Conservation (phyloP, 2,888 invertebrate genomes). For the Zonitis immaculata region DNA sequence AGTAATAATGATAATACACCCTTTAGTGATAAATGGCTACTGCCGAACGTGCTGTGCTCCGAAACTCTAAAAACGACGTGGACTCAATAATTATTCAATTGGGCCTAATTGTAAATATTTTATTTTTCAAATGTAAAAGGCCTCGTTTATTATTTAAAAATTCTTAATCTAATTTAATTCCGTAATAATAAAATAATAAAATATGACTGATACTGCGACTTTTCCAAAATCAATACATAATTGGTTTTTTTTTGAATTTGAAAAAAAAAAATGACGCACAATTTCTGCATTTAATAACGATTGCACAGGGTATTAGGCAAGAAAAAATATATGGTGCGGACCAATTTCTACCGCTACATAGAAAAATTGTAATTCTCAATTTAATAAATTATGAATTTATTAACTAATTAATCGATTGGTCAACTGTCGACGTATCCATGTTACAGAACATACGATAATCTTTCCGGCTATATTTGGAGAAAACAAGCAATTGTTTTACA, state of each 20-base stretch:
- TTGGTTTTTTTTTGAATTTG: too few species aligned
- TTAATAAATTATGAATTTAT: too few species aligned
- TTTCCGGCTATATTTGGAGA: too few species aligned
- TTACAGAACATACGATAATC: too few species aligned
- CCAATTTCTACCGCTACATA: too few species aligned
- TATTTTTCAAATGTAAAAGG: conserved; percentile 16
- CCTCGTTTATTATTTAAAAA: conserved; percentile 1
- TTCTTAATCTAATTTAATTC: neutral
- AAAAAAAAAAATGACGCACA: conserved; percentile 10
- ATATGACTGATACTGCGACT: conserved; percentile 9
- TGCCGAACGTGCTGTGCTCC: conserved; percentile 36
- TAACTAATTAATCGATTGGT: too few species aligned
- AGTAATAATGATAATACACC: conserved; percentile 3
- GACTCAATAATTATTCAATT: conserved; percentile 13
- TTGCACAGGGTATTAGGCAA: conserved; percentile 18
- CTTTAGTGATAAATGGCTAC: conserved; percentile 35
- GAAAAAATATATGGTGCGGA: conserved; percentile 2
- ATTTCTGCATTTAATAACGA: conserved; percentile 9
- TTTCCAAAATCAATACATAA: too few species aligned
- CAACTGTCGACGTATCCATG: too few species aligned
- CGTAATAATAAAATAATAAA: too few species aligned
- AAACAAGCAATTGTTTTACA: too few species aligned
- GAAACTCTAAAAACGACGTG: conserved; percentile 22
- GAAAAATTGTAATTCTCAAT: too few species aligned
- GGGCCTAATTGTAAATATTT: conserved; percentile 24